Base-by-base conservation (phyloP, 2,113 vertebrate species). In the Platichthys stellatus region DNA sequence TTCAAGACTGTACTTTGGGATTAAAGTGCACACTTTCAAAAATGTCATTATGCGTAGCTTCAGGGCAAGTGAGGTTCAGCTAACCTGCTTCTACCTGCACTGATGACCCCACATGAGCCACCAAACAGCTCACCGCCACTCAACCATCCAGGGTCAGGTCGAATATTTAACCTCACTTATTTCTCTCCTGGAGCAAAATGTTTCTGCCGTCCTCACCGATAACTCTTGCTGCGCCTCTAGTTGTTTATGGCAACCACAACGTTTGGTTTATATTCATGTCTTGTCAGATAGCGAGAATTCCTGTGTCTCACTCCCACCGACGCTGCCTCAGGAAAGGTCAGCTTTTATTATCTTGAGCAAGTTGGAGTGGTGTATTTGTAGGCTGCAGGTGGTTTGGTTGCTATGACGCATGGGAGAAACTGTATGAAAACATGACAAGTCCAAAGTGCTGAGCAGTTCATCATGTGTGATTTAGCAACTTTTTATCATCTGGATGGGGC, bases 181-280 rank as follows among this genome's bases (percentile, higher is more conserved):
- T 1, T 43, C 74, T 79, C 38, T 78, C 63, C 64, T 23, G 28
- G 18, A 67, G 78, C 47, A 14, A 61, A 73, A 74, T n/a, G 69
- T 56, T 74, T 60, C 64, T 35, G 58, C 72, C 74, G n/a, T 59
- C 63, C 63, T 53, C 28, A 10, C 76, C 17, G 12, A 65, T 62
- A 31, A 60, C 69, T 74, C 76, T 72, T 7, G 2, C 78, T 62
- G 45, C 40, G 15, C 71, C 74, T 68, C 76, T 24, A 51, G 69
- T 87, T 84, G 89, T 89, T 91, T 86, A 83, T 69, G 63, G 68
- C 75, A 74, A 56, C 82, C 71, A 3, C 31, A 56, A 10, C 47
- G 80, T 83, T 80, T 76, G 78, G 74, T 80, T 74, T 51, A 74
- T 73, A 81, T 80, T 80, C 68, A 71, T 74, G 81, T 73, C 72